These are phyloP conservation scores for Pararge aegeria DNA, from an alignment of 1,140 invertebrate species.

Conservation along the genomic window DNA sequence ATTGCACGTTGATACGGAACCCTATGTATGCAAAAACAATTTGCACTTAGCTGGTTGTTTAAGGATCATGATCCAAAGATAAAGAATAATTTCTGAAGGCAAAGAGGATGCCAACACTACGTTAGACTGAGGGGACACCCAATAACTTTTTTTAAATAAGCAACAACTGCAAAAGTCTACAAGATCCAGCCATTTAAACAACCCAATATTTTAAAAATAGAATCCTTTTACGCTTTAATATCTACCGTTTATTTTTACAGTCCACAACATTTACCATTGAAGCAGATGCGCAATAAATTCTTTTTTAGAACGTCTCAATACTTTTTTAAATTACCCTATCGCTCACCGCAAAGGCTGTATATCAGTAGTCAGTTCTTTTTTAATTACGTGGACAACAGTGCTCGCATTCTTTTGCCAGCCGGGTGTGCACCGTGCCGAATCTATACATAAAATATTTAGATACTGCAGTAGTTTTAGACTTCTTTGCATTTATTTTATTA, in stretches of 20 bases:
- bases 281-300: conserved; percentile 27
- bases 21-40: too few relatives aligned
- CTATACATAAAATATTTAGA: conserved; percentile 32
- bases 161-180: too few relatives aligned
- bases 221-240: neutral
- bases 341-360: conserved; percentile 28
- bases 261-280: neutral
- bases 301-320: conserved; percentile 21
- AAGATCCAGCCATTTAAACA: neutral
- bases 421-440: conserved; percentile 47
- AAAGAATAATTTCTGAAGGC: too few relatives aligned
- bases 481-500: neutral
- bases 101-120: too few relatives aligned
- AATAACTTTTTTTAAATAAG: too few relatives aligned
- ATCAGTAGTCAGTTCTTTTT: conserved; percentile 27
- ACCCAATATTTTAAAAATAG: neutral
- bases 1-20: too few relatives aligned
- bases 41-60: too few relatives aligned
- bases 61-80: too few relatives aligned
- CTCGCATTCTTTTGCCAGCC: conserved; percentile 41
- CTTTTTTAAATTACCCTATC: conserved; percentile 30
- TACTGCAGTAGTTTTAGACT: neutral
- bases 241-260: neutral
- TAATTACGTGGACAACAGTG: conserved; percentile 33
- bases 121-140: too few relatives aligned